These are phyloP conservation scores for Hydropsyche tenuis DNA, from an alignment of 1,140 invertebrate genomes.

Conservation along the genomic window DNA sequence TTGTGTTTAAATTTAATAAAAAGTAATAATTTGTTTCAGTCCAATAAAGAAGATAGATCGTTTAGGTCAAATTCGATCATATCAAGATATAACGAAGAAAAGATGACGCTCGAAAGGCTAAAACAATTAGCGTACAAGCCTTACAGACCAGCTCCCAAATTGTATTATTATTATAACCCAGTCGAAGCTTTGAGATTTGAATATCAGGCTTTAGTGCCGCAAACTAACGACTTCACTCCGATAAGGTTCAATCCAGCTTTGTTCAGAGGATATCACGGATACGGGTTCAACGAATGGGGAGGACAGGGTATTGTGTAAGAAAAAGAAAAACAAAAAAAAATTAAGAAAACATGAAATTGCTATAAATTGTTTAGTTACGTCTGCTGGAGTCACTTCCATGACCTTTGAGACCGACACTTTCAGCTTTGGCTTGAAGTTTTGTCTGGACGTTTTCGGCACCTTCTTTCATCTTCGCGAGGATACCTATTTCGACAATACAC, in stretches of 20 bases:
- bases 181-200: constrained; percentile 39
- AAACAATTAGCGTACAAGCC: constrained; percentile 19
- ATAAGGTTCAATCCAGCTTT: constrained; percentile 36
- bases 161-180: constrained; percentile 39
- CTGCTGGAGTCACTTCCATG: constrained; percentile 63
- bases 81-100: constrained; percentile 8
- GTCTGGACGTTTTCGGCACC: constrained; percentile 93
- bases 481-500: constrained; percentile 66
- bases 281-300: constrained; percentile 48
- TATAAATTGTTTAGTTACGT: constrained; percentile 62
- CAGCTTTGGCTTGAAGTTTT: constrained; percentile 92
- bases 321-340: constrained; percentile 23
- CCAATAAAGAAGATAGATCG: neutral
- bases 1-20: neutral
- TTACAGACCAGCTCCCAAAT: neutral
- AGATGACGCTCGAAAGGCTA: neutral
- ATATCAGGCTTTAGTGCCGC: constrained; percentile 41
- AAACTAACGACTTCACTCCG: constrained; percentile 41
- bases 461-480: constrained; percentile 95
- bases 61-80: neutral
- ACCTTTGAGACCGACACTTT: constrained; percentile 67
- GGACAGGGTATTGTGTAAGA: constrained; percentile 30
- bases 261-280: constrained; percentile 38
- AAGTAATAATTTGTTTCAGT: neutral
- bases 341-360: too few relatives aligned